phyloP scores from a whole-genome alignment of 2,113 vertebrate genomes.

The Variabilichromis moorii region DNA sequence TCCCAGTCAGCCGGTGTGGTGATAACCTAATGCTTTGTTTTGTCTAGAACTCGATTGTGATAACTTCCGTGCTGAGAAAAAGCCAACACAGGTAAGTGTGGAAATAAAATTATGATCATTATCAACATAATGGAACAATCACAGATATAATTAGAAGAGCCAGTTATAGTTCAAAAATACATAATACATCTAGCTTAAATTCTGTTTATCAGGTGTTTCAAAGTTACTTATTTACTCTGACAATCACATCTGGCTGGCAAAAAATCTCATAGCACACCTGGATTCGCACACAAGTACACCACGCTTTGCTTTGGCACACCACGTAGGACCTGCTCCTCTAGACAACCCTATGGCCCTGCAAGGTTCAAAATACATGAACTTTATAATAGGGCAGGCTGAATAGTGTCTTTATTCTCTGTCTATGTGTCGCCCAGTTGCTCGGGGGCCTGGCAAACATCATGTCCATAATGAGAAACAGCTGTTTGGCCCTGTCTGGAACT shows the following conservation, averaged over 20 bases:
- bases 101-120: not conserved
- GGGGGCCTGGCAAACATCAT: constrained; percentile 35
- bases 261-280: not conserved
- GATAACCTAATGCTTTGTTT: not conserved
- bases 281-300: not conserved
- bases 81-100: constrained; percentile 7
- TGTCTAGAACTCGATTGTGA: constrained; percentile 54
- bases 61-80: not conserved
- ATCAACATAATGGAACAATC: not conserved
- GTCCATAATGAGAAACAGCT: constrained; percentile 58
- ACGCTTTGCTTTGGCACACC: not conserved
- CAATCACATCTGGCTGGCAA: not conserved
- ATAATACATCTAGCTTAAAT: not conserved
- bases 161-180: not conserved
- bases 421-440: constrained; percentile 16
- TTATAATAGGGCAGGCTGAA: not conserved
- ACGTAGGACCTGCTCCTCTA: not conserved
- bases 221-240: not conserved
- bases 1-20: not conserved
- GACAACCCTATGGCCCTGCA: not conserved
- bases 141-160: not conserved
- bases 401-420: constrained; percentile 2
- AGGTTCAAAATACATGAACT: not conserved
- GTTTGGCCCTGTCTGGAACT: constrained; percentile 41
- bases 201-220: not conserved